Percentiles rank a stretch among this genome's conserved stretches.
These are phyloP conservation scores for Nezara viridula DNA, from an alignment of 2,888 invertebrate genomes.

Conservation along the genomic window DNA sequence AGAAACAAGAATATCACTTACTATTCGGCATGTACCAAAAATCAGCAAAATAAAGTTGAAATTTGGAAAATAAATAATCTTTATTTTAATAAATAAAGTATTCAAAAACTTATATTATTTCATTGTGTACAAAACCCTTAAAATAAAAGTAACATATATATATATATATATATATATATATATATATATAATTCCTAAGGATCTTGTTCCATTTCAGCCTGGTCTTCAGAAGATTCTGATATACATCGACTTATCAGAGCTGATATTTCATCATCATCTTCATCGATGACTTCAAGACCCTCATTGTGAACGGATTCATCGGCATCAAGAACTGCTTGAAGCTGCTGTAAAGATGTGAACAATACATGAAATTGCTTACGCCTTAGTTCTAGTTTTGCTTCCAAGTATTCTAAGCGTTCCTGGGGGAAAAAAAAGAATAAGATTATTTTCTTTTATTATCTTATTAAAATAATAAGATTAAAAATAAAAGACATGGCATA, in stretches of 20 bases:
- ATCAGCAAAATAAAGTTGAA: slow-evolving; percentile 80
- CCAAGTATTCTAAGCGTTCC: slow-evolving; percentile 79
- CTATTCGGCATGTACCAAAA: slow-evolving; percentile 94
- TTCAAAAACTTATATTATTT: slow-evolving; percentile 30
- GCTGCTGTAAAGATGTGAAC: slow-evolving; percentile 87
- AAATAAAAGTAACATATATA: no score
- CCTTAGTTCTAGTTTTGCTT: slow-evolving; percentile 83
- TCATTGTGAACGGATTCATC: slow-evolving; percentile 74
- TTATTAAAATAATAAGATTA: background rate
- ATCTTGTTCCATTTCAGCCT: slow-evolving; percentile 51
- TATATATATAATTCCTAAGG: background rate
- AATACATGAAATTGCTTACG: slow-evolving; percentile 92
- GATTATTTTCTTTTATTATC: no score
- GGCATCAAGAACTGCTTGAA: slow-evolving; percentile 85
- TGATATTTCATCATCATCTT: slow-evolving; percentile 67
- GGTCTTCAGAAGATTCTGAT: slow-evolving; percentile 56
- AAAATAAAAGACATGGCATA: background rate
- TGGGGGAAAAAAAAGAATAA: slow-evolving; percentile 67
- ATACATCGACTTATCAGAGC: slow-evolving; percentile 56
- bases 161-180: no score
- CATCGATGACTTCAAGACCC: slow-evolving; percentile 71
- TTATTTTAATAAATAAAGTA: slow-evolving; percentile 30
- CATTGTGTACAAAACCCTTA: no score
- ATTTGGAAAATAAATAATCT: slow-evolving; percentile 23
- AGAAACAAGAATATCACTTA: slow-evolving; percentile 86